Evolutionary conservation across 2,888 invertebrate genomes (phyloP).

Genomic region (Beris chalybata): DNA sequence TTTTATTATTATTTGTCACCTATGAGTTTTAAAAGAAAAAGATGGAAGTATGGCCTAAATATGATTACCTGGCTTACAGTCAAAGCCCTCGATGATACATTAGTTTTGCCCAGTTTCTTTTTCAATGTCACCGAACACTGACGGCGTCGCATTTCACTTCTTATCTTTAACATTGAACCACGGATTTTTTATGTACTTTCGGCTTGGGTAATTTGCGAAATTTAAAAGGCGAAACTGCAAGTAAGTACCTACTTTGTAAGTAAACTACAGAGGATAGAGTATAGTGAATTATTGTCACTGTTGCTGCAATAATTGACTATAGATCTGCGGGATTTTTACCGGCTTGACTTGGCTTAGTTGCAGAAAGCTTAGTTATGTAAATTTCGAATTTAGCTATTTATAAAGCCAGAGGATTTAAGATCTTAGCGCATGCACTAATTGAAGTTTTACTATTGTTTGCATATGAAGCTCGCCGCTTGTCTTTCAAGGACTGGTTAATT

Average conservation of each 20-base stretch:
- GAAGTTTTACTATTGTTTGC: no score
- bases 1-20: slow-evolving; percentile 9
- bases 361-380: no score
- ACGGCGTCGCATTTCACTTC: slow-evolving; percentile 9
- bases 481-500: no score
- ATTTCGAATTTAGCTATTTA: no score
- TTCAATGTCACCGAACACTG: slow-evolving; percentile 21
- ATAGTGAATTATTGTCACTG: not conserved
- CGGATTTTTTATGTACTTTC: slow-evolving; percentile 9
- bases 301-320: not conserved
- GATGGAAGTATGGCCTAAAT: slow-evolving; percentile 9
- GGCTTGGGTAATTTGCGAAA: slow-evolving; percentile 12
- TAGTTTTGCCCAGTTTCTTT: slow-evolving; percentile 5
- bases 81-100: slow-evolving; percentile 15
- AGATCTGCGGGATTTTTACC: not conserved
- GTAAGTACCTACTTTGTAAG: not conserved
- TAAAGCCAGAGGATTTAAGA: no score
- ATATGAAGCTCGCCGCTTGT: no score
- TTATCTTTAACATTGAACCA: slow-evolving; percentile 31
- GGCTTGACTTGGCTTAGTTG: no score
- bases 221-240: not conserved
- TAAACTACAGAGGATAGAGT: not conserved
- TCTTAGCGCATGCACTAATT: no score
- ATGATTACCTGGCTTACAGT: not conserved
- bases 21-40: not conserved